phyloP scores from a whole-genome alignment of 1,140 invertebrate genomes.

The Nasonia longicornis region DNA sequence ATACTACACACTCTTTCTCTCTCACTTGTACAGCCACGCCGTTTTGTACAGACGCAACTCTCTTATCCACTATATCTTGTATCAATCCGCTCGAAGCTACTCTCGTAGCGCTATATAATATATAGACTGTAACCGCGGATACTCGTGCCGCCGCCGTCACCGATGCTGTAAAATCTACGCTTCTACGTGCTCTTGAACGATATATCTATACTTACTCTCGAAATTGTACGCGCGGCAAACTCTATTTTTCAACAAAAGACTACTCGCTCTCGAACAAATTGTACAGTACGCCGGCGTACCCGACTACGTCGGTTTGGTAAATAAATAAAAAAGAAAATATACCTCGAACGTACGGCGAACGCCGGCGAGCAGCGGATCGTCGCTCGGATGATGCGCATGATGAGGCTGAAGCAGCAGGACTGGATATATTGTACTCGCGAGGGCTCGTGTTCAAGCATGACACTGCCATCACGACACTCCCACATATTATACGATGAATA shows the following conservation, averaged over 20 bases:
- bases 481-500: slow-evolving; percentile 23
- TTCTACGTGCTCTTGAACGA: not conserved
- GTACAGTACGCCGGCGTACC: slow-evolving; percentile 19
- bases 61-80: not conserved
- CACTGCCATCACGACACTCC: slow-evolving; percentile 9
- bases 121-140: not conserved
- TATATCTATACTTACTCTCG: not conserved
- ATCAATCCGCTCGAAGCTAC: not conserved
- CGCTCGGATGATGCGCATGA: not conserved
- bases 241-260: slow-evolving; percentile 8
- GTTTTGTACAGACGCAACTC: slow-evolving; percentile 24
- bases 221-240: not conserved
- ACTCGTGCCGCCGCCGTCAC: not conserved
- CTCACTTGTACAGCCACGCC: slow-evolving; percentile 12
- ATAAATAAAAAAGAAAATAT: not conserved
- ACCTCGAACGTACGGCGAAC: not conserved
- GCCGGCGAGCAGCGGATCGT: not conserved
- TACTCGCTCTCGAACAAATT: slow-evolving; percentile 6
- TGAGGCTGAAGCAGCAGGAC: not conserved
- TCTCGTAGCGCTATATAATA: not conserved
- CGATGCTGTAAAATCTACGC: slow-evolving; percentile 34
- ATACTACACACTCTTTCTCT: not conserved
- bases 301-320: not conserved
- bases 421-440: slow-evolving; percentile 2
- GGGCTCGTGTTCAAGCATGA: slow-evolving; percentile 14